Evolutionary conservation across 2,113 vertebrate species (phyloP).

Genomic region (Cyanocitta stelleri): DNA sequence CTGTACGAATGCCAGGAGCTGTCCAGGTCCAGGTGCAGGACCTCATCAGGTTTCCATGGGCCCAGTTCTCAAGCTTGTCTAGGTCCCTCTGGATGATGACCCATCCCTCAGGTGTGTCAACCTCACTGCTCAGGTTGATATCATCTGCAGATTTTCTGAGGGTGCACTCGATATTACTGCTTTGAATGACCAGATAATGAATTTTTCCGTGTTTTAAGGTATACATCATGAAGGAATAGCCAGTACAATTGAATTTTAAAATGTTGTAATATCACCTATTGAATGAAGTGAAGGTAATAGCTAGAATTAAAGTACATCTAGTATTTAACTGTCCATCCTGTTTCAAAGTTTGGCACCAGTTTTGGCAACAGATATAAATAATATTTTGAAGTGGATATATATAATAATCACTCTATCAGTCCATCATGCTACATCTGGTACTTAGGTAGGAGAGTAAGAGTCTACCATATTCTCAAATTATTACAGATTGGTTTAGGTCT

Average conservation of each 20-base stretch:
- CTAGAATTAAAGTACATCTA: background rate
- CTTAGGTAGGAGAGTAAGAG: background rate
- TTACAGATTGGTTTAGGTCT: background rate
- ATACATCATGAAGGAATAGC: background rate
- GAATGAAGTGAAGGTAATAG: background rate
- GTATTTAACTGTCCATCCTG: background rate
- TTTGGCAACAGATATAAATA: background rate
- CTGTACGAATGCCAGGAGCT: background rate
- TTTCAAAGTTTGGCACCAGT: background rate
- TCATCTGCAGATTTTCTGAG: background rate
- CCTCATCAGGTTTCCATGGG: background rate
- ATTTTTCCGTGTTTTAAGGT: background rate
- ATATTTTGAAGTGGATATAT: background rate
- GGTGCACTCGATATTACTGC: rapidly evolving
- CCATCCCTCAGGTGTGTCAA: background rate
- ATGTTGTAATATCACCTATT: background rate
- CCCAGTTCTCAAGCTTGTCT: background rate
- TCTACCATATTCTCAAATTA: background rate
- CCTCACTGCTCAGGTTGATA: background rate
- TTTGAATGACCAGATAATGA: background rate
- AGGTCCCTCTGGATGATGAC: background rate
- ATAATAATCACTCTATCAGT: background rate
- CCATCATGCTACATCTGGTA: background rate
- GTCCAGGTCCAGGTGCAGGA: background rate
- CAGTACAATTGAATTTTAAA: background rate